phyloP scores from a whole-genome alignment of 64 coral and sea anemone genomes.

The Astreopora myriophthalma region DNA sequence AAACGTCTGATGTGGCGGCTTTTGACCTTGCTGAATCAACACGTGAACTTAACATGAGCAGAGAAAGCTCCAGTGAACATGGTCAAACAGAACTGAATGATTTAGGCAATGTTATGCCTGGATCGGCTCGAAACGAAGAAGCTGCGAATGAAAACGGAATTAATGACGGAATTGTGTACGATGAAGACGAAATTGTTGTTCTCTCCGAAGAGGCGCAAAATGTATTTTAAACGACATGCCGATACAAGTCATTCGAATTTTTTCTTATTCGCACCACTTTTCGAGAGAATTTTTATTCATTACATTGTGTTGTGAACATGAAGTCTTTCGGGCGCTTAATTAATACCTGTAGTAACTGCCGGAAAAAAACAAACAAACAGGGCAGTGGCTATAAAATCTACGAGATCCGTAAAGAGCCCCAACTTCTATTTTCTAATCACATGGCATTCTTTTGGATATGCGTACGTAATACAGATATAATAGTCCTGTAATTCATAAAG shows the following conservation, averaged over 20 bases:
- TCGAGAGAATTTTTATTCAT: neutral
- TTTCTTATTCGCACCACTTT: neutral
- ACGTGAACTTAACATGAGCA: neutral
- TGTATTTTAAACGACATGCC: constrained; percentile 81
- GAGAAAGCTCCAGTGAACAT: neutral
- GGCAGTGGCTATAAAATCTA: no score
- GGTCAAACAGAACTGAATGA: constrained; percentile 58
- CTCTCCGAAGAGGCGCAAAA: constrained; percentile 90
- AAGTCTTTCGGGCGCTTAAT: no score
- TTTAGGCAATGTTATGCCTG: constrained; percentile 45
- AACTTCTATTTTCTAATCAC: no score
- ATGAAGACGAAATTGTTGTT: constrained; percentile 91
- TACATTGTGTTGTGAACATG: no score
- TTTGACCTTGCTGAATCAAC: neutral
- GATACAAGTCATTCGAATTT: no score
- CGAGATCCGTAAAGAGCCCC: no score
- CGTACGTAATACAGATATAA: no score
- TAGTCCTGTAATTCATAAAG: no score
- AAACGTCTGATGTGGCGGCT: neutral
- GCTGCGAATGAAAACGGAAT: constrained; percentile 44
- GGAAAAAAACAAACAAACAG: no score
- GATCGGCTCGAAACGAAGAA: neutral
- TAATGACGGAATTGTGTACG: constrained; percentile 52
- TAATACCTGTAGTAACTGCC: no score
- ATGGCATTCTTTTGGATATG: no score